Conservation (phyloP, 2,113 vertebrate species). For the Dromaius novaehollandiae region DNA sequence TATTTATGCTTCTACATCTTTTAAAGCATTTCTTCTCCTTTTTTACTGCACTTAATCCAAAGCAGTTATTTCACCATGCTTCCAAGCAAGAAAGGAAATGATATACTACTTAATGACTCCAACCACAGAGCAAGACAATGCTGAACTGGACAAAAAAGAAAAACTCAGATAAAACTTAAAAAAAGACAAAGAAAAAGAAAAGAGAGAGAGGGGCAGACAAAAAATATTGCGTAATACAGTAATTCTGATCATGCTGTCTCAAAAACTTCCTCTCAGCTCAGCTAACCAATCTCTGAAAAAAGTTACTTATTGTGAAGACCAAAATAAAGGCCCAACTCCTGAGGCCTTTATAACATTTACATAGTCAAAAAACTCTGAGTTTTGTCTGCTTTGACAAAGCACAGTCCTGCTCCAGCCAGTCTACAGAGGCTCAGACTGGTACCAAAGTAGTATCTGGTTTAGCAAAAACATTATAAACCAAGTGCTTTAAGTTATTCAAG, state of each 20-base stretch:
- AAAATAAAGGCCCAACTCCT: background rate
- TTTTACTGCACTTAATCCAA: background rate
- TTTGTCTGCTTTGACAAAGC: background rate
- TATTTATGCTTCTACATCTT: background rate
- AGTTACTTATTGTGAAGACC: background rate
- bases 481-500: background rate
- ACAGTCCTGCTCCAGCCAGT: background rate
- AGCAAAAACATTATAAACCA: background rate
- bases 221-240: background rate
- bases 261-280: background rate
- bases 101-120: background rate
- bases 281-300: background rate
- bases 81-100: background rate
- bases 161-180: background rate
- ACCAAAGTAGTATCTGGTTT: background rate
- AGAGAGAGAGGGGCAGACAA: background rate
- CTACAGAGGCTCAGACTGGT: rapidly evolving
- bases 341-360: background rate
- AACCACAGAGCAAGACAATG: background rate
- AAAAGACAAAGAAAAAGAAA: background rate
- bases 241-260: background rate
- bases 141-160: background rate
- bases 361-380: background rate
- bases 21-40: background rate
- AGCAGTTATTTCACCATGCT: background rate